A percentile compares a stretch with the other conserved stretches of the same genome.
phyloP scores from a whole-genome alignment of 2,888 invertebrate genomes.

The Drosophila conformis region DNA sequence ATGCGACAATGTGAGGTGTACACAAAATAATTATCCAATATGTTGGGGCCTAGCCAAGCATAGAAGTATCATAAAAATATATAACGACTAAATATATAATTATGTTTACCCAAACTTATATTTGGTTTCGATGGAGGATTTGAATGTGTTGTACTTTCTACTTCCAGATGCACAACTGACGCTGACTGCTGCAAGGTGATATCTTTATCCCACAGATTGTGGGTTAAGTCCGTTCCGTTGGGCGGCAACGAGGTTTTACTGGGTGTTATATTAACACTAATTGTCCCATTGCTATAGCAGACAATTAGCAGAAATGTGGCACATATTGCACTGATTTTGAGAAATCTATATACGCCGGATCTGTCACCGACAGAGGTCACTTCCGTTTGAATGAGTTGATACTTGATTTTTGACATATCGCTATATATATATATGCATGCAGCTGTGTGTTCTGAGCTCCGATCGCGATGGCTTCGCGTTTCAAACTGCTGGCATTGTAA shows the following conservation, averaged over 20 bases:
- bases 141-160: background rate
- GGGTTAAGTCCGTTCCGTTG: background rate
- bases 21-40: slow-evolving; percentile 76
- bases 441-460: slow-evolving; percentile 9
- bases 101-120: slow-evolving; percentile 20
- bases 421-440: background rate
- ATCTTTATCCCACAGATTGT: background rate
- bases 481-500: slow-evolving; percentile 22
- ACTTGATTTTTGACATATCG: slow-evolving; percentile 49
- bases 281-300: slow-evolving; percentile 29
- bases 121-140: background rate
- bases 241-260: background rate
- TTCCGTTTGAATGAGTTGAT: slow-evolving; percentile 47
- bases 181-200: background rate
- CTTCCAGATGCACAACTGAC: background rate
- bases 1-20: slow-evolving; percentile 88
- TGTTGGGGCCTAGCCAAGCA: slow-evolving; percentile 9
- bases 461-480: slow-evolving; percentile 14
- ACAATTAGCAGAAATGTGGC: slow-evolving; percentile 30
- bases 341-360: slow-evolving; percentile 9
- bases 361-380: background rate
- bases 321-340: slow-evolving; percentile 24
- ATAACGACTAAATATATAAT: no score
- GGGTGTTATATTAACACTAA: background rate
- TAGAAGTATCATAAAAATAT: no score